Base-by-base conservation (phyloP, 2,113 vertebrate species). In the Entosphenus tridentatus region DNA sequence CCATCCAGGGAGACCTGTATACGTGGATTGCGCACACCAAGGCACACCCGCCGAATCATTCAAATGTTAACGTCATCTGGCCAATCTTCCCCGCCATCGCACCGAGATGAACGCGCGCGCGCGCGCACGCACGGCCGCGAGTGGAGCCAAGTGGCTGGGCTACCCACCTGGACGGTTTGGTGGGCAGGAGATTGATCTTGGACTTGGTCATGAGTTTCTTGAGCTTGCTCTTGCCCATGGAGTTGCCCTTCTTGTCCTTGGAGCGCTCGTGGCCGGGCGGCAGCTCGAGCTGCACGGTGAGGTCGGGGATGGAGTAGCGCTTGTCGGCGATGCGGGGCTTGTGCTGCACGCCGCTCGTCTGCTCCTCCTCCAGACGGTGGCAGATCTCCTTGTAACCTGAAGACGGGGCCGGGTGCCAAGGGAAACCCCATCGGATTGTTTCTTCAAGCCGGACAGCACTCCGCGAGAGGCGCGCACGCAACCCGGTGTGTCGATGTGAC, bases 271-370 rank as follows among this genome's bases (percentile, higher is more conserved):
- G 89, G 1, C 82, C 82, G 57, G 87, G 77, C 75, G 81, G 80
- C 72, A 83, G 82, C 75, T 96, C 90, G 74, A 87, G 81, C 75
- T 96, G 88, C 71, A 84, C 87, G 11, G 91, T 85, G 71, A 97
- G 84, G 78, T 96, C 88, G 0, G 88, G 83, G 77, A 96, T 95
- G 72, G 92, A 96, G n/a, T 90, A 88, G 70, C 92, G 89, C 77
- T 93, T 95, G 75, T 96, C 90, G 70, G 89, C 87, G 75, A 95
- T 95, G 81, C 89, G 95, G 12, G 92, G 89, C 74, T 93, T 88
- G 77, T 97, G 89, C 56, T 85, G 87, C 56, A 83, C 77, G 11
- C 88, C 87, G 8, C 86, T 88, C 74, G 89, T 83, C 75, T 83
- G 91, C 75, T 95, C 88, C 3, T 90, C 85, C 21, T 81, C 73